Conservation (phyloP, 1,140 invertebrate species). For the Meteorus sp. region DNA sequence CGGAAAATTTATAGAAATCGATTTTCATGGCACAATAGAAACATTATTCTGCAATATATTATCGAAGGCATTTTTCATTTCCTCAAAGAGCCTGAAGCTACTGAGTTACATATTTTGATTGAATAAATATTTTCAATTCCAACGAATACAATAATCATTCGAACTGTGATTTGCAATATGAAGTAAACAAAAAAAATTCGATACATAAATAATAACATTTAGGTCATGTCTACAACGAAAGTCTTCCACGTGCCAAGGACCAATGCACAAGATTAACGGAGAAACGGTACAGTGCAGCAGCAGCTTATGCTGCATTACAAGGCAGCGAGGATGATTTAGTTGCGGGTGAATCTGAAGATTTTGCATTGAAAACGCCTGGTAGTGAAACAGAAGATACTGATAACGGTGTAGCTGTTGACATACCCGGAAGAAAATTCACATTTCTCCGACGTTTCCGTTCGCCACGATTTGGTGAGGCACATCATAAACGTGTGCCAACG, state of each 20-base stretch:
- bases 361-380: constrained; percentile 46
- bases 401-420: constrained; percentile 37
- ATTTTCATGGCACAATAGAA: too few relatives aligned
- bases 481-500: constrained; percentile 65
- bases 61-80: too few relatives aligned
- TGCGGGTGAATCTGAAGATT: constrained; percentile 48
- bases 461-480: constrained; percentile 61
- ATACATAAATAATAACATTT: constrained; percentile 21
- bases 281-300: constrained; percentile 38
- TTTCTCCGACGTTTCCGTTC: constrained; percentile 59
- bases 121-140: too few relatives aligned
- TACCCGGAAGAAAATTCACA: constrained; percentile 44
- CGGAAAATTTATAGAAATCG: too few relatives aligned
- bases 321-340: constrained; percentile 56
- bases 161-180: neutral
- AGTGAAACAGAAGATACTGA: constrained; percentile 52
- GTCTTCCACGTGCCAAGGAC: constrained; percentile 46
- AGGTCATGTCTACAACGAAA: constrained; percentile 45
- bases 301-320: constrained; percentile 48
- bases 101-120: too few relatives aligned
- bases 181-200: constrained; percentile 3
- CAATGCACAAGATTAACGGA: constrained; percentile 41
- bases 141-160: too few relatives aligned
- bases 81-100: too few relatives aligned
- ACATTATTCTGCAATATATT: too few relatives aligned